phyloP scores from a whole-genome alignment of 1,140 invertebrate species.

The Achroia grisella region DNA sequence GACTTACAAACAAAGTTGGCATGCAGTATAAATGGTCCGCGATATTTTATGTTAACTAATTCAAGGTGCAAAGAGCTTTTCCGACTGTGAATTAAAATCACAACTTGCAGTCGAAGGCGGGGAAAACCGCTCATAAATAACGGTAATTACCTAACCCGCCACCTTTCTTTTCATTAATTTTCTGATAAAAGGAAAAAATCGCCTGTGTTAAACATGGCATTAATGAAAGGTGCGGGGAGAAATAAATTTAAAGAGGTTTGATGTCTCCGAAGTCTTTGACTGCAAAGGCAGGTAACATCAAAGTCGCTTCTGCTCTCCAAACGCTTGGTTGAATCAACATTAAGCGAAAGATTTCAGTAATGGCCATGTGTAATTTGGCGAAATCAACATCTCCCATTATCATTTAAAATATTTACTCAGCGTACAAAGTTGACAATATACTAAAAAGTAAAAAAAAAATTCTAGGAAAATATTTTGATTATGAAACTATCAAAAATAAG shows the following conservation, averaged over 20 bases:
- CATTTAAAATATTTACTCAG: too few species aligned
- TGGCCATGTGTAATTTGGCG: constrained; percentile 24
- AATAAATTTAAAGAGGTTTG: constrained; percentile 15
- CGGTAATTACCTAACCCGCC: constrained; percentile 37
- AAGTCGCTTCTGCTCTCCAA: neutral
- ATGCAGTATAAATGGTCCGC: constrained; percentile 40
- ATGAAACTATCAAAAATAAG: too few species aligned
- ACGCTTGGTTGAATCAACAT: constrained; percentile 17
- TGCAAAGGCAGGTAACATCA: constrained; percentile 6
- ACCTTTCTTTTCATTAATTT: constrained; percentile 21
- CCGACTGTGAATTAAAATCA: constrained; percentile 59
- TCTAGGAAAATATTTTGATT: too few species aligned
- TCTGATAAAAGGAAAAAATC: constrained; percentile 16
- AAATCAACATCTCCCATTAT: constrained; percentile 1
- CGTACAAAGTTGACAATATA: too few species aligned
- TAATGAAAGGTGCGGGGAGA: constrained; percentile 2
- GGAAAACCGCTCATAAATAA: constrained; percentile 63
- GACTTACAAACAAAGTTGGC: constrained; percentile 34
- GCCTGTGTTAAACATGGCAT: constrained; percentile 15
- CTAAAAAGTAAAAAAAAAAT: too few species aligned
- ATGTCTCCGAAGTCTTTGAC: constrained; percentile 6
- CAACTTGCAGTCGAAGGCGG: constrained; percentile 50
- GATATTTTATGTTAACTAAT: constrained; percentile 63
- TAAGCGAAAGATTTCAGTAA: constrained; percentile 30
- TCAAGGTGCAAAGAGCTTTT: constrained; percentile 58